These are phyloP conservation scores for Chrysochloris asiatica DNA, from an alignment of 2,113 vertebrate species.

Conservation along the genomic window DNA sequence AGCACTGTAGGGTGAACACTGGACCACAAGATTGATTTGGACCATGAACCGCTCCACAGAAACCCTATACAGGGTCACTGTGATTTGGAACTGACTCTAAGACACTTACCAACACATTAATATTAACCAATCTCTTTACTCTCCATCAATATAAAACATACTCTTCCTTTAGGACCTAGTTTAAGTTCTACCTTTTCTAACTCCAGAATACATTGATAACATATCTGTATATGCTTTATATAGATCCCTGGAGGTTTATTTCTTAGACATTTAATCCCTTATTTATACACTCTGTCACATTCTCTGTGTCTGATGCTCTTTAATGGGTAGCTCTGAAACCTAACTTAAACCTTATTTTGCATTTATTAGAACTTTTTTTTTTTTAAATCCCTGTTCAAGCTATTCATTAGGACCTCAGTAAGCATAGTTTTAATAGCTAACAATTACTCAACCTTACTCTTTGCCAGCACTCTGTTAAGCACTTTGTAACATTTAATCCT, in stretches of 20 bases:
- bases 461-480: conserved; percentile 27
- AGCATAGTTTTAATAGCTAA: conserved; percentile 23
- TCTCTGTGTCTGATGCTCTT: neutral
- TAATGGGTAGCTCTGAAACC: neutral
- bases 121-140: neutral
- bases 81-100: too few relatives aligned
- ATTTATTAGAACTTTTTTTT: neutral
- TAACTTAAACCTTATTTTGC: neutral
- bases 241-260: neutral
- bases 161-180: neutral
- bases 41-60: too few relatives aligned
- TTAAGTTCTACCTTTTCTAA: neutral
- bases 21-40: too few relatives aligned
- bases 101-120: too few relatives aligned
- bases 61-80: too few relatives aligned
- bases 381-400: neutral
- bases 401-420: neutral
- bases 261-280: neutral
- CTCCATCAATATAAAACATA: neutral
- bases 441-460: neutral
- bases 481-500: conserved; percentile 1
- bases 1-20: too few relatives aligned
- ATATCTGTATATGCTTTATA: neutral
- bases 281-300: neutral
- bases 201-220: neutral